A percentile compares a stretch with the other conserved stretches of the same genome.
Evolutionary conservation across 1,140 invertebrate species (phyloP).

Genomic region (Ips nitidus): DNA sequence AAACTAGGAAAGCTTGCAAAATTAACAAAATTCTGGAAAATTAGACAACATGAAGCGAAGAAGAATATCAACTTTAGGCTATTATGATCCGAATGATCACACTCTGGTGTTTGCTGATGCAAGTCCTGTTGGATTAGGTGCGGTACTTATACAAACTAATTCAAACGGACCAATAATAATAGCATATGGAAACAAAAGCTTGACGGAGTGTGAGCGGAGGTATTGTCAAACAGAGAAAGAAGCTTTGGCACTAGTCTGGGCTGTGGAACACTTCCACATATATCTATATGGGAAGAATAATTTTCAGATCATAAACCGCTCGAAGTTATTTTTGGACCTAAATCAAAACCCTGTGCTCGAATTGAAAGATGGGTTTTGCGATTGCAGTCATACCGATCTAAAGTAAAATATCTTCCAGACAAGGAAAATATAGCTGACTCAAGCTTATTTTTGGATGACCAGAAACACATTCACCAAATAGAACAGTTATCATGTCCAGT

Average conservation of each 20-base stretch:
- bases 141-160: conserved; percentile 36
- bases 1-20: conserved; percentile 37
- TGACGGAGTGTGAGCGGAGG: conserved; percentile 47
- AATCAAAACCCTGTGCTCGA: conserved; percentile 44
- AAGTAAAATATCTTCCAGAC: conserved; percentile 47
- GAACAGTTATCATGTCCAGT: conserved; percentile 3
- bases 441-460: background rate
- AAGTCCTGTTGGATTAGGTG: conserved; percentile 51
- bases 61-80: conserved; percentile 50
- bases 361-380: conserved; percentile 50
- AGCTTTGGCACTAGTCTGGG: conserved; percentile 48
- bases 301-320: conserved; percentile 49
- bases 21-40: conserved; percentile 12
- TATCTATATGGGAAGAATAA: conserved; percentile 38
- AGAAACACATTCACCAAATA: conserved; percentile 3
- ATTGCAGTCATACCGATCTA: conserved; percentile 47
- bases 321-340: conserved; percentile 47
- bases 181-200: conserved; percentile 49
- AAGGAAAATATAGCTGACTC: conserved; percentile 52
- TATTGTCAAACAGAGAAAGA: conserved; percentile 55
- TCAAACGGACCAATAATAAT: conserved; percentile 46
- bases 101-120: conserved; percentile 52
- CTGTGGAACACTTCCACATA: conserved; percentile 39
- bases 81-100: conserved; percentile 36
- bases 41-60: conserved; percentile 9